Conservation (phyloP, 2,797 vertebrate species). For the Threskiornis aethiopicus region DNA sequence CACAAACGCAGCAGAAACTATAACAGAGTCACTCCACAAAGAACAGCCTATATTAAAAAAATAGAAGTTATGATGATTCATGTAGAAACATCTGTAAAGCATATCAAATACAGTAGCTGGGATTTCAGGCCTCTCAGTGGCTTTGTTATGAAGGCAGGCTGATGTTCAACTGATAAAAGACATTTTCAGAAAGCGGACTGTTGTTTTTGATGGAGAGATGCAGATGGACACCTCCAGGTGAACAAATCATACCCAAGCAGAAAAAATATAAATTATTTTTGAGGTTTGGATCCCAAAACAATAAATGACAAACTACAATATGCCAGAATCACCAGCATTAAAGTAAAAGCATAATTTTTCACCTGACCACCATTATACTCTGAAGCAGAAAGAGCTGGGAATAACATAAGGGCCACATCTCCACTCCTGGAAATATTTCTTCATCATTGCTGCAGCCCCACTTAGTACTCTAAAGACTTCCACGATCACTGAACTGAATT, state of each 20-base stretch:
- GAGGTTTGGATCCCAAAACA: neutral
- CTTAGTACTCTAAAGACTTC: neutral
- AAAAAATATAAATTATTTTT: neutral
- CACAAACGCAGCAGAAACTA: neutral
- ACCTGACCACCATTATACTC: neutral
- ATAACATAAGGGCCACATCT: neutral
- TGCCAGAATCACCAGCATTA: neutral
- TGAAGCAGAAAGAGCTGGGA: neutral
- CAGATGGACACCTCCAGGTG: neutral
- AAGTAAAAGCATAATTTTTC: neutral
- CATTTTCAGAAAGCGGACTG: neutral
- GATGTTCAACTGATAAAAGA: neutral
- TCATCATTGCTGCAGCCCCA: neutral
- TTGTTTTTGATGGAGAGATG: neutral
- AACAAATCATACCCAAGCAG: neutral
- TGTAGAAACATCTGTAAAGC: constrained; percentile 16
- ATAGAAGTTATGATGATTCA: neutral
- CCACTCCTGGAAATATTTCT: neutral
- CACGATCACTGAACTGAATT: neutral
- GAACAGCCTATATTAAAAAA: neutral
- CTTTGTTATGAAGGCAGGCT: neutral
- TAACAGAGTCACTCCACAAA: neutral
- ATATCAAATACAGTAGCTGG: neutral
- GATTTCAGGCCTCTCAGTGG: neutral
- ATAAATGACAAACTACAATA: neutral